phyloP scores from a whole-genome alignment of 2,888 invertebrate species.

The Tribolium freemani region DNA sequence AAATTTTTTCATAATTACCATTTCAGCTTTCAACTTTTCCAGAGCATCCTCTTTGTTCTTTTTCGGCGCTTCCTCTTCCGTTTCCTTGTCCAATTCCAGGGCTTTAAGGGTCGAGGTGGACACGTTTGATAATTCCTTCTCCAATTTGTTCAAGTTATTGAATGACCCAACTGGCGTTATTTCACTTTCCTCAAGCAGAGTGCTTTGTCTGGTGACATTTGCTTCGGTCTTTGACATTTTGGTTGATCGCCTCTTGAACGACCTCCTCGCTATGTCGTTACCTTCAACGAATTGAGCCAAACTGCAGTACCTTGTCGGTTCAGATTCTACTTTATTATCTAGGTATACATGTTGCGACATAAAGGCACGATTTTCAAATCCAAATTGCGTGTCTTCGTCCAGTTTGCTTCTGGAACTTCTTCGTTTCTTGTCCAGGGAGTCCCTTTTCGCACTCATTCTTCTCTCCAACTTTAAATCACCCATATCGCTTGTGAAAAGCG shows the following conservation, averaged over 20 bases:
- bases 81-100: conserved; percentile 41
- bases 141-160: conserved; percentile 62
- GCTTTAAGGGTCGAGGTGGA: conserved; percentile 58
- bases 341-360: conserved; percentile 67
- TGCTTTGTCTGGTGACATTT: conserved; percentile 63
- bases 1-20: too few relatives aligned
- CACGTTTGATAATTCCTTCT: conserved; percentile 63
- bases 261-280: conserved; percentile 84
- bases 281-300: conserved; percentile 87
- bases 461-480: conserved; percentile 66
- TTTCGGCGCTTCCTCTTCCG: background rate
- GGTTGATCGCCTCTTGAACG: conserved; percentile 73
- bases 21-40: conserved; percentile 15
- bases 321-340: conserved; percentile 65
- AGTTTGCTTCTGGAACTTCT: conserved; percentile 64
- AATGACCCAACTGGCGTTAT: conserved; percentile 53
- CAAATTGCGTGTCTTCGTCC: conserved; percentile 74
- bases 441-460: conserved; percentile 71
- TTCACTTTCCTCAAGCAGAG: conserved; percentile 65
- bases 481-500: conserved; percentile 73
- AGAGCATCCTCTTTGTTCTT: conserved; percentile 24
- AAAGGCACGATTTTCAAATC: conserved; percentile 81
- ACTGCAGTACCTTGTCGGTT: conserved; percentile 81
- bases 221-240: conserved; percentile 67
- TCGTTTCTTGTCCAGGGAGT: conserved; percentile 62